Percentiles rank a stretch among this genome's conserved stretches.
phyloP scores from a whole-genome alignment of 2,888 invertebrate species.

The Schizaphis graminum region DNA sequence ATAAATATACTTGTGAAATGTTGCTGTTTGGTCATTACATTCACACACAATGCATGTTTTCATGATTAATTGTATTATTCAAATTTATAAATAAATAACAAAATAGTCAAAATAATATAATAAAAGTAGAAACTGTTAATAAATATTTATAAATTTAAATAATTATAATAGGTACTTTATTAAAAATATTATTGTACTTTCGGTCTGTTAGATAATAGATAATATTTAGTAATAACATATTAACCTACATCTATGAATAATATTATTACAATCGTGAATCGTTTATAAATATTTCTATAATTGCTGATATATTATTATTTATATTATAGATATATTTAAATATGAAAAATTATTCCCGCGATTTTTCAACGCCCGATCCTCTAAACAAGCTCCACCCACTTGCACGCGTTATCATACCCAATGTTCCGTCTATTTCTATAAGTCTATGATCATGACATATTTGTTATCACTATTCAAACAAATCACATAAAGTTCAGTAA shows the following conservation, averaged over 20 bases:
- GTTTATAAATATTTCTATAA: neutral
- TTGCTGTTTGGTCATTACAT: neutral
- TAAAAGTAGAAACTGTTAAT: no score
- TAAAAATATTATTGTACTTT: no score
- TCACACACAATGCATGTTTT: neutral
- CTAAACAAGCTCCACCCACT: neutral
- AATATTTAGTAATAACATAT: no score
- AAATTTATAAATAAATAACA: no score
- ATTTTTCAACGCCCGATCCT: neutral
- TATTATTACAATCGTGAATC: neutral
- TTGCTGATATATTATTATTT: neutral
- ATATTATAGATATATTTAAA: neutral
- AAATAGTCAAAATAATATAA: no score
- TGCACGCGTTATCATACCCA: neutral
- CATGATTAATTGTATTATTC: neutral
- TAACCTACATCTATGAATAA: neutral
- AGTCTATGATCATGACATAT: no score
- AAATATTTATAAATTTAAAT: no score
- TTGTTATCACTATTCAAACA: no score
- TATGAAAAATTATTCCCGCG: neutral
- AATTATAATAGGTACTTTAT: no score
- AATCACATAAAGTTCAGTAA: no score
- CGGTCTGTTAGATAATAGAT: no score
- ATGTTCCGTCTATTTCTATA: neutral
- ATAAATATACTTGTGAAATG: slow-evolving; percentile 6